Conservation (phyloP, 2,797 vertebrate genomes). For the Lycodopsis pacificus region DNA sequence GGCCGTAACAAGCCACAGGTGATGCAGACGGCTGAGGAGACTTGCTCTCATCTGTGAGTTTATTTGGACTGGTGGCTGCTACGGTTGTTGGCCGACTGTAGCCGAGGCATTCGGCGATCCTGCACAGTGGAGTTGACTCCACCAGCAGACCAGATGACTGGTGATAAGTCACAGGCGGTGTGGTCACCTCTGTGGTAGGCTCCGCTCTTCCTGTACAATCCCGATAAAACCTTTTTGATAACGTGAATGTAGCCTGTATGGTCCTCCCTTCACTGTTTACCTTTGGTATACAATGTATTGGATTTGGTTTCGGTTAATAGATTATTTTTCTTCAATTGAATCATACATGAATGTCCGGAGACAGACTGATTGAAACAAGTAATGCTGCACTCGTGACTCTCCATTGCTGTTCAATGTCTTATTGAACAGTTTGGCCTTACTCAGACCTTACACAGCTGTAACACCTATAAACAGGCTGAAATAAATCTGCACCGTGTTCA, state of each 20-base stretch:
- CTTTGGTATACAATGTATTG: conserved; percentile 38
- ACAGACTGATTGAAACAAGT: conserved; percentile 44
- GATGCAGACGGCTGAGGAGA: conserved; percentile 29
- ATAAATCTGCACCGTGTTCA: conserved; percentile 7
- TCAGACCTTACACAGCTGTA: background rate
- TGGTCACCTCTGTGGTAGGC: conserved; percentile 69
- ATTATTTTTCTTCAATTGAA: conserved; percentile 51
- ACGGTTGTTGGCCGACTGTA: conserved; percentile 27
- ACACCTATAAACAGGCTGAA: conserved; percentile 2
- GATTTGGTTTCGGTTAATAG: conserved; percentile 36
- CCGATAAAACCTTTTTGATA: conserved; percentile 50
- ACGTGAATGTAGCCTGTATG: conserved; percentile 49
- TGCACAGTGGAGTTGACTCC: conserved; percentile 50
- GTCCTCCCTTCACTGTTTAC: conserved; percentile 14
- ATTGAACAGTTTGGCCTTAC: conserved; percentile 19
- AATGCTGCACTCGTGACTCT: conserved; percentile 40
- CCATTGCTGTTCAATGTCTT: conserved; percentile 28
- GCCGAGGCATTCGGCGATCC: conserved; percentile 67
- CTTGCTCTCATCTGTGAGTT: conserved; percentile 44
- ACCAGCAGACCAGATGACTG: conserved; percentile 68
- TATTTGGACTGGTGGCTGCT: conserved; percentile 42
- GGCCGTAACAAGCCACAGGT: conserved; percentile 45
- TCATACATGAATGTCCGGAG: conserved; percentile 37
- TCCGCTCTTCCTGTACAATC: conserved; percentile 59
- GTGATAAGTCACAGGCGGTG: conserved; percentile 75